phyloP scores from a whole-genome alignment of 2,797 vertebrate genomes.

The Ptychadena robeensis region DNA sequence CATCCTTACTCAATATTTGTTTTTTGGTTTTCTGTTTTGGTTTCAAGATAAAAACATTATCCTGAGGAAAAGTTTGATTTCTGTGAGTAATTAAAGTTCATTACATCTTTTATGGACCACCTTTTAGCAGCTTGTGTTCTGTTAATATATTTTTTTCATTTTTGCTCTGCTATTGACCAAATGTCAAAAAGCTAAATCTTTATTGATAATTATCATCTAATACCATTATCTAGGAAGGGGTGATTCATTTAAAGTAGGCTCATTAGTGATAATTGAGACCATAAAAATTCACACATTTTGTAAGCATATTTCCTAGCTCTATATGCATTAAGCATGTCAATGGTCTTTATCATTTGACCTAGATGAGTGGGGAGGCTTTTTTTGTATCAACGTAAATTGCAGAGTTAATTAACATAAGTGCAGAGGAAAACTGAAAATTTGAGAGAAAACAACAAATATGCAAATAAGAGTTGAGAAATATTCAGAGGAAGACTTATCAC shows the following conservation, averaged over 20 bases:
- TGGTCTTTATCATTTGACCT: constrained; percentile 31
- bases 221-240: neutral
- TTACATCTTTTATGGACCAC: neutral
- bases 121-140: neutral
- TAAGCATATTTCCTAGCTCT: constrained; percentile 16
- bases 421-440: constrained; percentile 1
- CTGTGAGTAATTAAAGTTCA: constrained; percentile 30
- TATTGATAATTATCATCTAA: constrained; percentile 24
- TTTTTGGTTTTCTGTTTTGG: too few relatives aligned
- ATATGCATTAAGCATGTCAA: constrained; percentile 31
- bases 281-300: constrained; percentile 34
- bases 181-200: neutral
- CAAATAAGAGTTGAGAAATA: neutral
- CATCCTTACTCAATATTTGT: too few relatives aligned
- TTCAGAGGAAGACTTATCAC: too few relatives aligned
- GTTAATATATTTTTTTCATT: constrained; percentile 17
- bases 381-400: constrained; percentile 41
- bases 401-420: constrained; percentile 10
- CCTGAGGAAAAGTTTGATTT: neutral
- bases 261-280: constrained; percentile 32
- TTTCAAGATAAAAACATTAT: constrained; percentile 4
- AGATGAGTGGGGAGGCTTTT: constrained; percentile 9
- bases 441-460: neutral
- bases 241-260: constrained; percentile 11
- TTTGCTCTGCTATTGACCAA: constrained; percentile 34